These are phyloP conservation scores for Pelusios castaneus DNA, from an alignment of 2,113 vertebrate species.

Conservation along the genomic window DNA sequence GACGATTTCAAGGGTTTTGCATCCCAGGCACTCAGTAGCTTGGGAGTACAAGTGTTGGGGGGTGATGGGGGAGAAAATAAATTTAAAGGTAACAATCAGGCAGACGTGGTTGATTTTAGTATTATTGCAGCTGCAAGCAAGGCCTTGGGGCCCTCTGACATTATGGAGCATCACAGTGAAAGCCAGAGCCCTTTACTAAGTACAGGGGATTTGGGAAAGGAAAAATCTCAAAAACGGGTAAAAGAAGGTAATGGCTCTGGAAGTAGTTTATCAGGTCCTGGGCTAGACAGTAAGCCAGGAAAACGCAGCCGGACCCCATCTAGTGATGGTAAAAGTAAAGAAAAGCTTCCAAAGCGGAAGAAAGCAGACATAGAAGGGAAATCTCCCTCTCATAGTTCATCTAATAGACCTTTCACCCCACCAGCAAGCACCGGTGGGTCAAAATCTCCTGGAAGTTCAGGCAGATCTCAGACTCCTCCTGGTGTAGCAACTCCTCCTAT, in stretches of 20 bases:
- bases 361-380: constrained; percentile 95
- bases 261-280: constrained; percentile 75
- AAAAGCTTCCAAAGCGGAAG: constrained; percentile 94
- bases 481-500: constrained; percentile 94
- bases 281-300: constrained; percentile 87
- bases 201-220: constrained; percentile 82
- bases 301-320: constrained; percentile 96
- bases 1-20: constrained; percentile 93
- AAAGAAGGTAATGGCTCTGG: constrained; percentile 84
- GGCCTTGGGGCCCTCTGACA: constrained; percentile 85
- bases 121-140: constrained; percentile 82
- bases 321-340: constrained; percentile 96
- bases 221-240: constrained; percentile 84
- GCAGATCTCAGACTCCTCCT: constrained; percentile 95
- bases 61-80: constrained; percentile 78
- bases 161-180: constrained; percentile 88
- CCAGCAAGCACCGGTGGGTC: constrained; percentile 93
- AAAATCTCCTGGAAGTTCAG: constrained; percentile 95
- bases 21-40: constrained; percentile 79
- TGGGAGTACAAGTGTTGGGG: constrained; percentile 81
- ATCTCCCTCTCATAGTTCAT: constrained; percentile 93
- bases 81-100: constrained; percentile 77
- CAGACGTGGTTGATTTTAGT: constrained; percentile 84
- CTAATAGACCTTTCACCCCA: constrained; percentile 92
- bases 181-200: constrained; percentile 91